phyloP scores from a whole-genome alignment of 2,113 vertebrate species.

The Himantopus leucocephalus region DNA sequence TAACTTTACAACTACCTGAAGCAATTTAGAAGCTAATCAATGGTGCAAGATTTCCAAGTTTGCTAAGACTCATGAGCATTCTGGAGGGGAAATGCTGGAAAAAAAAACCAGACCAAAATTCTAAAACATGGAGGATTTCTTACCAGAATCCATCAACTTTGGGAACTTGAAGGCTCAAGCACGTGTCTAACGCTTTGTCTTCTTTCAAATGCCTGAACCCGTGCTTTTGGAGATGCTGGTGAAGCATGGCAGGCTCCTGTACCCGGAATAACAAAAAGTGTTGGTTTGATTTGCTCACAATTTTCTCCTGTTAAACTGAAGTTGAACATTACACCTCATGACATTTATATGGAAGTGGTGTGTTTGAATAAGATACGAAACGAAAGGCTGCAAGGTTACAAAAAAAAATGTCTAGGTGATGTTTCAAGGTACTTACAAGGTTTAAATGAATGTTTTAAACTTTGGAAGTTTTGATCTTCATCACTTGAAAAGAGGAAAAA shows the following conservation, averaged over 20 bases:
- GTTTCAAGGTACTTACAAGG: neutral
- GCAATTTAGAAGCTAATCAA: neutral
- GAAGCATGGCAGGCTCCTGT: neutral
- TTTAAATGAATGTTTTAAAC: neutral
- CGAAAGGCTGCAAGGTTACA: neutral
- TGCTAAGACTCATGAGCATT: neutral
- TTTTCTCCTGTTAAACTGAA: neutral
- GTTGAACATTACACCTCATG: neutral
- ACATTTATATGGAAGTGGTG: neutral
- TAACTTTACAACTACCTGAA: neutral
- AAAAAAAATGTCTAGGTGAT: neutral
- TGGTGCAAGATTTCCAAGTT: neutral
- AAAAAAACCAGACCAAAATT: neutral
- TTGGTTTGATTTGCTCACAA: neutral
- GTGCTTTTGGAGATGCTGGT: neutral
- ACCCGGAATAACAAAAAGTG: neutral
- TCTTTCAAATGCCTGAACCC: neutral
- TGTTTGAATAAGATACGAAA: rapidly evolving
- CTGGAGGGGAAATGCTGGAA: neutral
- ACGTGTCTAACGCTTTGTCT: neutral
- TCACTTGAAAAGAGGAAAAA: neutral
- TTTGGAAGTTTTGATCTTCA: neutral
- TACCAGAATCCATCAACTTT: neutral
- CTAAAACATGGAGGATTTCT: neutral
- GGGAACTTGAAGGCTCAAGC: neutral